These are phyloP conservation scores for Pelodiscus sinensis DNA, from an alignment of 2,113 vertebrate genomes.

Conservation along the genomic window DNA sequence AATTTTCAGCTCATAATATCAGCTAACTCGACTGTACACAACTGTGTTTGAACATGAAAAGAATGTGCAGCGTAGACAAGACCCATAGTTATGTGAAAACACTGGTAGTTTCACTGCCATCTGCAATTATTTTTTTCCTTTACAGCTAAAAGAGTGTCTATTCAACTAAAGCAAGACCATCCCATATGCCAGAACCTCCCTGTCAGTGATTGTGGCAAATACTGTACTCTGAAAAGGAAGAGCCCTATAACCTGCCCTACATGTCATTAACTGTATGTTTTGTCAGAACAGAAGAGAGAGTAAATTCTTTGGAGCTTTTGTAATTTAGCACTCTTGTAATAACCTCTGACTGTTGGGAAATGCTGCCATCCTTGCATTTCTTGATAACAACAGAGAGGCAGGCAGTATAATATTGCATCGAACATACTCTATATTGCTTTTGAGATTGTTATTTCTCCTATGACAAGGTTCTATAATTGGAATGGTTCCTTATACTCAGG, in stretches of 20 bases:
- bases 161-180: background rate
- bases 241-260: background rate
- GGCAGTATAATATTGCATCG: slow-evolving; percentile 5
- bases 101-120: background rate
- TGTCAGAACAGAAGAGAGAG: background rate
- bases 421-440: background rate
- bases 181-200: background rate
- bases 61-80: background rate
- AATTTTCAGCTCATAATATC: rapidly evolving
- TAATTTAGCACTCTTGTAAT: slow-evolving; percentile 3
- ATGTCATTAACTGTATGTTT: rapidly evolving
- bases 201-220: background rate
- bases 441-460: slow-evolving; percentile 19
- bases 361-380: background rate
- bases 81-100: background rate
- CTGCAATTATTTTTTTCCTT: background rate
- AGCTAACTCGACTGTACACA: background rate
- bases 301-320: slow-evolving; percentile 1
- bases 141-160: background rate
- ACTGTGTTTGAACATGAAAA: background rate
- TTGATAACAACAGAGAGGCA: background rate
- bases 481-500: slow-evolving; percentile 2
- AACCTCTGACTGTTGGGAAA: background rate
- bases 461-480: background rate
- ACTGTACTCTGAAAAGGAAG: background rate